Evolutionary conservation across 1,140 invertebrate species (phyloP).

Genomic region (Hydropsyche tenuis): DNA sequence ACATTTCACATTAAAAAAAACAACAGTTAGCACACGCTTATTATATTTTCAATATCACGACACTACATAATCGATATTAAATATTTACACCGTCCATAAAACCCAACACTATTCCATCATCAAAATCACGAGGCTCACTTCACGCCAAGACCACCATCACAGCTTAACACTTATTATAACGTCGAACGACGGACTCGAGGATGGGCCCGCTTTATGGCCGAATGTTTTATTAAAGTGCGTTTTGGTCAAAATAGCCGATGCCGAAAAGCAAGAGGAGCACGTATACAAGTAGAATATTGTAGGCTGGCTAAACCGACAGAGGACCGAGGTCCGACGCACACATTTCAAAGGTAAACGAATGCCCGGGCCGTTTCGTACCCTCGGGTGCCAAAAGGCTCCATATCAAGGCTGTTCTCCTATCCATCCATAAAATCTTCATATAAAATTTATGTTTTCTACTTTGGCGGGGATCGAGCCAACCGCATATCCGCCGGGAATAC

Average conservation of each 20-base stretch:
- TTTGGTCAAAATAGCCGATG: not conserved
- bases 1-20: too few relatives aligned
- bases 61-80: too few relatives aligned
- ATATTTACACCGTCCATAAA: too few relatives aligned
- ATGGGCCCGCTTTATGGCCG: not conserved
- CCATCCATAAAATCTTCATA: slow-evolving; percentile 42
- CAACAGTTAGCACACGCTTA: too few relatives aligned
- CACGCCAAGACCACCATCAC: not conserved
- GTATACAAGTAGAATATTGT: too few relatives aligned
- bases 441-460: slow-evolving; percentile 42
- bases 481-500: slow-evolving; percentile 30
- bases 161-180: slow-evolving; percentile 1
- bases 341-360: slow-evolving; percentile 30
- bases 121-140: too few relatives aligned
- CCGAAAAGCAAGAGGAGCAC: too few relatives aligned
- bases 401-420: slow-evolving; percentile 32
- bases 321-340: not conserved
- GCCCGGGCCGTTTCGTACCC: slow-evolving; percentile 18
- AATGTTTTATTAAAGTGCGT: slow-evolving; percentile 14
- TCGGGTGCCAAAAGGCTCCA: slow-evolving; percentile 36
- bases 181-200: not conserved
- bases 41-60: too few relatives aligned
- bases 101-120: too few relatives aligned
- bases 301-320: too few relatives aligned
- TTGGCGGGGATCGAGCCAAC: slow-evolving; percentile 28